phyloP scores from a whole-genome alignment of 2,888 invertebrate species.

The Tetanocera ferruginea region DNA sequence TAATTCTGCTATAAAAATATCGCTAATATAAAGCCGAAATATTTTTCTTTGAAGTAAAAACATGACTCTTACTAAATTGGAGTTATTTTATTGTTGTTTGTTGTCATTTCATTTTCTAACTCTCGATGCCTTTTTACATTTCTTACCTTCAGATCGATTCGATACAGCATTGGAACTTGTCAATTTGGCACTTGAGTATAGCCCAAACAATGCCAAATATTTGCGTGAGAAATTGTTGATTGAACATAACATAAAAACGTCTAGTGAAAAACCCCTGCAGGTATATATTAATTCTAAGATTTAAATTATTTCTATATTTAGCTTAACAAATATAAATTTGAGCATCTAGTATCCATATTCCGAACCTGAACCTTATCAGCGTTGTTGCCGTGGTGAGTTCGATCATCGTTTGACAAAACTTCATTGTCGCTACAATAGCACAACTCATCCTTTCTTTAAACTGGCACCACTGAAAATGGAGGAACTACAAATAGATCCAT shows the following conservation, averaged over 20 bases:
- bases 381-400: slow-evolving; percentile 61
- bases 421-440: slow-evolving; percentile 60
- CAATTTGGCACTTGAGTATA: slow-evolving; percentile 47
- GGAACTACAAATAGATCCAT: slow-evolving; percentile 58
- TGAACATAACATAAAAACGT: slow-evolving; percentile 33
- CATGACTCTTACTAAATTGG: no score
- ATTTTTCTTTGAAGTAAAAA: no score
- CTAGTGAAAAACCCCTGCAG: not conserved
- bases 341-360: no score
- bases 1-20: no score
- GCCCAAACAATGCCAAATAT: slow-evolving; percentile 48
- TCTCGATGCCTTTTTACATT: no score
- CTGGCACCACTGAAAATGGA: slow-evolving; percentile 66
- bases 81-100: no score
- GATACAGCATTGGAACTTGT: no score
- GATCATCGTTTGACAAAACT: slow-evolving; percentile 44
- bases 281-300: no score
- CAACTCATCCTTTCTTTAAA: slow-evolving; percentile 55
- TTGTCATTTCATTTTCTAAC: no score
- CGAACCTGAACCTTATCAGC: no score
- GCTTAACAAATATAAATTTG: no score
- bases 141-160: slow-evolving; percentile 28
- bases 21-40: no score
- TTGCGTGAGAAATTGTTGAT: slow-evolving; percentile 53
- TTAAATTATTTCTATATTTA: not conserved